A percentile compares a stretch with the other conserved stretches of the same genome.
Evolutionary conservation across 2,888 invertebrate genomes (phyloP).

Genomic region (Philereme vetulata): DNA sequence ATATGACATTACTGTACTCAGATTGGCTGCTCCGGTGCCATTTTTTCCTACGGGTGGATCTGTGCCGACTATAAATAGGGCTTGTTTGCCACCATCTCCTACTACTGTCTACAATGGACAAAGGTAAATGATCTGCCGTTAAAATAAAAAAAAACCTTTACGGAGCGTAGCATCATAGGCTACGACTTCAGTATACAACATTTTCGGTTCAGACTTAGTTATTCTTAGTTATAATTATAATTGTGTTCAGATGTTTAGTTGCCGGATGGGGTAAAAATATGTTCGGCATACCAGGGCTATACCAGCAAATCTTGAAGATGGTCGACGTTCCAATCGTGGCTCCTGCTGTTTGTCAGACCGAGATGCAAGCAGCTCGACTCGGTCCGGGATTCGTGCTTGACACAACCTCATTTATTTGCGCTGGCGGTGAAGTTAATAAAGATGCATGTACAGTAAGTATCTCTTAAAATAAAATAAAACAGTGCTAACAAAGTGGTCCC

Average conservation of each 20-base stretch:
- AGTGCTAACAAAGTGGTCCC: too few relatives aligned
- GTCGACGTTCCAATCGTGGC: slow-evolving; percentile 89
- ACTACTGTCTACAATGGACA: slow-evolving; percentile 73
- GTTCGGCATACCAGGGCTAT: slow-evolving; percentile 83
- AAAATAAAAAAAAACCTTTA: not conserved
- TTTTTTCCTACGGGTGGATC: slow-evolving; percentile 72
- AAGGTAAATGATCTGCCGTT: slow-evolving; percentile 54
- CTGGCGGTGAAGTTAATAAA: slow-evolving; percentile 89
- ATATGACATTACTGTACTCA: slow-evolving; percentile 92
- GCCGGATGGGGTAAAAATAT: slow-evolving; percentile 95
- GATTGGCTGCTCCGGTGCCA: slow-evolving; percentile 84
- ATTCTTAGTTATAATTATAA: slow-evolving; percentile 11
- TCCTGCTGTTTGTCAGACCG: slow-evolving; percentile 86
- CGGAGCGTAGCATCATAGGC: not conserved
- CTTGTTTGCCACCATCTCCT: slow-evolving; percentile 82
- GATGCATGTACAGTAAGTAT: slow-evolving; percentile 90
- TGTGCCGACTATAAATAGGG: slow-evolving; percentile 83
- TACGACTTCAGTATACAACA: not conserved
- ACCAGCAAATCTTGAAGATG: slow-evolving; percentile 88
- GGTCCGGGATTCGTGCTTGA: slow-evolving; percentile 86
- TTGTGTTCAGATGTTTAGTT: slow-evolving; percentile 82
- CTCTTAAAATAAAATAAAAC: not conserved
- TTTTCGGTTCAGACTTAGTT: not conserved
- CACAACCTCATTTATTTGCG: slow-evolving; percentile 88
- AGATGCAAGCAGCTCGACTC: slow-evolving; percentile 86